A percentile compares a stretch with the other conserved stretches of the same genome.
These are phyloP conservation scores for Lycorma delicatula DNA, from an alignment of 1,140 invertebrate genomes.

Conservation along the genomic window DNA sequence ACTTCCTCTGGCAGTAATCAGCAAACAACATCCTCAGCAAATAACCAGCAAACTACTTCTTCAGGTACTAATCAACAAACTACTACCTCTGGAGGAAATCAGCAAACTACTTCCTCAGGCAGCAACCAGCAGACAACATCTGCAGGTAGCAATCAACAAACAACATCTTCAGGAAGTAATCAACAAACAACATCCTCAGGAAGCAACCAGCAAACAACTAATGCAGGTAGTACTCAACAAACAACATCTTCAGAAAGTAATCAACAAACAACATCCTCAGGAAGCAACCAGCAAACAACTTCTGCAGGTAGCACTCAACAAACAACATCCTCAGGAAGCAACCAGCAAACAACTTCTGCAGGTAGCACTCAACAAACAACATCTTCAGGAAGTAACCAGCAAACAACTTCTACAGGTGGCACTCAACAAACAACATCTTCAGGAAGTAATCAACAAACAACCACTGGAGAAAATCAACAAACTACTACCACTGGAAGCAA, in stretches of 20 bases:
- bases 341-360: slow-evolving; percentile 14
- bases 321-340: slow-evolving; percentile 1
- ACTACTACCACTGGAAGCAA: slow-evolving; percentile 13
- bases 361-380: background rate
- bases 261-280: slow-evolving; percentile 15
- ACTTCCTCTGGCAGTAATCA: slow-evolving; percentile 18
- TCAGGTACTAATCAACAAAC: slow-evolving; percentile 18
- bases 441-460: slow-evolving; percentile 12
- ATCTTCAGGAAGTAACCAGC: background rate
- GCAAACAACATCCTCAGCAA: slow-evolving; percentile 15
- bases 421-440: slow-evolving; percentile 1
- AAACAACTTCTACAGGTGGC: background rate
- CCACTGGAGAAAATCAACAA: slow-evolving; percentile 19
- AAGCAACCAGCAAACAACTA: slow-evolving; percentile 13
- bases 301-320: slow-evolving; percentile 13
- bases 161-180: slow-evolving; percentile 18
- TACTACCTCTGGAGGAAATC: slow-evolving; percentile 18
- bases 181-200: slow-evolving; percentile 20
- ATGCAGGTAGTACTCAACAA: slow-evolving; percentile 8
- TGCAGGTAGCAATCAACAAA: slow-evolving; percentile 11
- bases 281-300: slow-evolving; percentile 21
- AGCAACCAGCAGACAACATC: slow-evolving; percentile 18
- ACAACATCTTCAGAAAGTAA: slow-evolving; percentile 11
- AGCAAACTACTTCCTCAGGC: slow-evolving; percentile 17
- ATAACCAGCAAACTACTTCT: slow-evolving; percentile 18